phyloP scores from a whole-genome alignment of 92 coral and sea anemone genomes.

The Porites divaricata region DNA sequence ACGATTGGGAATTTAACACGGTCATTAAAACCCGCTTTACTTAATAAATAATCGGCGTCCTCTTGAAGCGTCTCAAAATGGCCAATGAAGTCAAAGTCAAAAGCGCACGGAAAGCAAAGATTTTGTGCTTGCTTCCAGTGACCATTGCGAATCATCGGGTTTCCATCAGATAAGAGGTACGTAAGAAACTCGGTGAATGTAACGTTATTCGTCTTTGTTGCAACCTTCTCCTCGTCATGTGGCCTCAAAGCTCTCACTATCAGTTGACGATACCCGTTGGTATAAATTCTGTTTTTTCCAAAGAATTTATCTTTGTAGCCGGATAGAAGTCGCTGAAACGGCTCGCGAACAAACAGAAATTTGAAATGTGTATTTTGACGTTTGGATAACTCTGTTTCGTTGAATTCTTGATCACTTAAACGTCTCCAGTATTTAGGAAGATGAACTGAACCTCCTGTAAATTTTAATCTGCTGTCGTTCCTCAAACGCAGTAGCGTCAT shows the following conservation, averaged over 20 bases:
- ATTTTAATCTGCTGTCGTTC: slow-evolving; percentile 2
- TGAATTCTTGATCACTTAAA: slow-evolving; percentile 26
- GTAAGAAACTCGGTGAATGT: slow-evolving; percentile 60
- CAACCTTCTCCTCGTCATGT: background rate
- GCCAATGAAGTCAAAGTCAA: slow-evolving; percentile 53
- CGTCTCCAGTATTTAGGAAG: slow-evolving; percentile 27
- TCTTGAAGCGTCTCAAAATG: slow-evolving; percentile 57
- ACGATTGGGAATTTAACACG: slow-evolving; percentile 52
- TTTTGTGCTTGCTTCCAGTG: slow-evolving; percentile 55
- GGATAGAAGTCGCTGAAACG: slow-evolving; percentile 60
- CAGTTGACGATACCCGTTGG: slow-evolving; percentile 12
- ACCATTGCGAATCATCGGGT: slow-evolving; percentile 5
- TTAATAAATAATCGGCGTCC: slow-evolving; percentile 46
- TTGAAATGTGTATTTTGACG: slow-evolving; percentile 47
- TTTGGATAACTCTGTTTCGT: slow-evolving; percentile 20
- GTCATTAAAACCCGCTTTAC: slow-evolving; percentile 51
- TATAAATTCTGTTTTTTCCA: slow-evolving; percentile 33
- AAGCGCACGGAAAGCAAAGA: slow-evolving; percentile 56
- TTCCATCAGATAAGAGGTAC: slow-evolving; percentile 29
- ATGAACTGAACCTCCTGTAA: background rate
- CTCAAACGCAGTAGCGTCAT: slow-evolving; percentile 21
- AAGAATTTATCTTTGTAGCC: slow-evolving; percentile 60
- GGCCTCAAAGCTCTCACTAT: slow-evolving; percentile 35
- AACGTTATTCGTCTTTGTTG: slow-evolving; percentile 25
- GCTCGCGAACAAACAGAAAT: slow-evolving; percentile 64